Evolutionary conservation across 2,888 invertebrate species (phyloP).

Genomic region (Stratiomys singularior): DNA sequence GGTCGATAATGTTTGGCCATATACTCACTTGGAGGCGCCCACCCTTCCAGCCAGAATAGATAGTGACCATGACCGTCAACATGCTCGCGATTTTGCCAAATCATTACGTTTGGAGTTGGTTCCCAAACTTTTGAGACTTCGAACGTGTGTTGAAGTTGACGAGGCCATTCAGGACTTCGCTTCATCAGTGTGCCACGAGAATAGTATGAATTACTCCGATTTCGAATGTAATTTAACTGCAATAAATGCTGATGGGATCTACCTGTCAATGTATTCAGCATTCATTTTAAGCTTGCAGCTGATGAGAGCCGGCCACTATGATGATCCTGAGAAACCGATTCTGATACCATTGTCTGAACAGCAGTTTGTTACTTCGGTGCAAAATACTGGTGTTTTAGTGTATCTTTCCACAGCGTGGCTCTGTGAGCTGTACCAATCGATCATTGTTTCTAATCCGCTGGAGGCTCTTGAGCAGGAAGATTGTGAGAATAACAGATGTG

Average conservation of each 20-base stretch:
- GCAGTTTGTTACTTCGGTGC: conserved; percentile 91
- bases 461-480: conserved; percentile 61
- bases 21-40: conserved; percentile 64
- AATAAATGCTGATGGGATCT: conserved; percentile 95
- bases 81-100: conserved; percentile 84
- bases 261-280: conserved; percentile 88
- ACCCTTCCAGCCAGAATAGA: conserved; percentile 67
- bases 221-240: conserved; percentile 71
- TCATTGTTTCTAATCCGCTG: conserved; percentile 71
- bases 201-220: conserved; percentile 65
- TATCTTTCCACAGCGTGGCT: conserved; percentile 95
- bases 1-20: conserved; percentile 65
- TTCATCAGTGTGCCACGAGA: conserved; percentile 88
- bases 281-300: conserved; percentile 84
- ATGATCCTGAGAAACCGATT: conserved; percentile 65
- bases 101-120: conserved; percentile 79
- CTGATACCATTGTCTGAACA: conserved; percentile 77
- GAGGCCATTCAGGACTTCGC: conserved; percentile 92
- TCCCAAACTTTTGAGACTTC: conserved; percentile 78
- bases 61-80: conserved; percentile 86
- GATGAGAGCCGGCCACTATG: conserved; percentile 80
- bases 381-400: conserved; percentile 91
- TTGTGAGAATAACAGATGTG: conserved; percentile 61
- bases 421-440: conserved; percentile 89
- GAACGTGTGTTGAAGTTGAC: conserved; percentile 88